Evolutionary conservation across 2,797 vertebrate genomes (phyloP).

Genomic region (Amphiprion clarkii): DNA sequence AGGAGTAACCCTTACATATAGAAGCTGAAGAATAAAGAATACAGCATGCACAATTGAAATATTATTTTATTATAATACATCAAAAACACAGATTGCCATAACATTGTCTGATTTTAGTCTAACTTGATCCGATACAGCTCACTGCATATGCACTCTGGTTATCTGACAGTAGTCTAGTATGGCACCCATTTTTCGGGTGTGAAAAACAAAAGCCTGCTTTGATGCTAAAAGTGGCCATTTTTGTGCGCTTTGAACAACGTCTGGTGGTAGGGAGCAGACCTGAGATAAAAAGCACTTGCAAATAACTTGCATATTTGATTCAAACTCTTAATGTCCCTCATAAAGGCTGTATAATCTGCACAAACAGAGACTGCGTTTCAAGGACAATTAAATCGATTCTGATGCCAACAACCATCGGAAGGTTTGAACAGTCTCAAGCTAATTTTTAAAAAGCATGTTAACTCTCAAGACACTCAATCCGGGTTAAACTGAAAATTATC

Average conservation of each 20-base stretch:
- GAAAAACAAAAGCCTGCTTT: conserved; percentile 35
- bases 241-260: conserved; percentile 59
- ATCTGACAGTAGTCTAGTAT: conserved; percentile 1
- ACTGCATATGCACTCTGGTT: conserved; percentile 32
- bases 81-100: conserved; percentile 57
- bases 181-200: conserved; percentile 10
- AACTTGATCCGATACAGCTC: conserved; percentile 28
- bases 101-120: conserved; percentile 15
- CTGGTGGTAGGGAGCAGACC: conserved; percentile 10
- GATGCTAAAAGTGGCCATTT: conserved; percentile 17
- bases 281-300: conserved; percentile 30
- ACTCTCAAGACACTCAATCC: neutral
- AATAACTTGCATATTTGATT: conserved; percentile 20
- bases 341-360: conserved; percentile 1
- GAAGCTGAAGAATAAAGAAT: conserved; percentile 7
- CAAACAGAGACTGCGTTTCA: neutral
- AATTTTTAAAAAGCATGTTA: neutral
- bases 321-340: neutral
- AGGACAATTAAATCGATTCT: conserved; percentile 1
- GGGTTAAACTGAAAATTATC: conserved; percentile 32
- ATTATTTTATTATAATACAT: conserved; percentile 77
- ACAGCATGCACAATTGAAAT: conserved; percentile 49
- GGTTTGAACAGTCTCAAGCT: conserved; percentile 2
- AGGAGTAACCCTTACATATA: neutral
- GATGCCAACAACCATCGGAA: conserved; percentile 16